phyloP scores from a whole-genome alignment of 2,797 vertebrate genomes.

The Gymnocypris eckloni region DNA sequence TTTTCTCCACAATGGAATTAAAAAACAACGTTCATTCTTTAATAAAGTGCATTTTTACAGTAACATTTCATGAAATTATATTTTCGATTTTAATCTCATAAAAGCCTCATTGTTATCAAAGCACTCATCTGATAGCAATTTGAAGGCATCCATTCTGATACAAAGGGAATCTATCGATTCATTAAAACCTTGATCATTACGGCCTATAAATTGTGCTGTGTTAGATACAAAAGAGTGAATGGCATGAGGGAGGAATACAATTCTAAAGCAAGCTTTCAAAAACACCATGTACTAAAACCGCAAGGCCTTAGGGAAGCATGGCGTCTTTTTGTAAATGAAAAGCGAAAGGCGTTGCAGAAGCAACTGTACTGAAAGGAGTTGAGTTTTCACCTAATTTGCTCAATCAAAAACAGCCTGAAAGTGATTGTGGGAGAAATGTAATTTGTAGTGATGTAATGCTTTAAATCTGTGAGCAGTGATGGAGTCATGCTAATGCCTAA shows the following conservation, averaged over 20 bases:
- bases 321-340: background rate
- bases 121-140: conserved; percentile 59
- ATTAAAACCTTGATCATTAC: conserved; percentile 8
- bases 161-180: conserved; percentile 34
- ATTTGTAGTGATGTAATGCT: background rate
- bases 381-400: background rate
- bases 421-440: background rate
- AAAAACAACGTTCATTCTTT: conserved; percentile 68
- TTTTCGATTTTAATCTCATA: conserved; percentile 54
- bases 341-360: background rate
- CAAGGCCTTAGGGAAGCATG: conserved; percentile 10
- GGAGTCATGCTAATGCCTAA: background rate
- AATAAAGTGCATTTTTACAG: conserved; percentile 87
- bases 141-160: conserved; percentile 43
- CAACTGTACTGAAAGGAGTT: background rate
- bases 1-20: conserved; percentile 62
- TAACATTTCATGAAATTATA: conserved; percentile 77
- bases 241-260: conserved; percentile 1
- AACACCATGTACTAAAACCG: background rate
- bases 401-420: conserved; percentile 4
- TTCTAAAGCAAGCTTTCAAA: background rate
- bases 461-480: background rate
- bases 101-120: conserved; percentile 59
- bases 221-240: conserved; percentile 28
- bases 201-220: conserved; percentile 27